Conservation (phyloP, 2,888 invertebrate species). For the Drosophila mimetica region DNA sequence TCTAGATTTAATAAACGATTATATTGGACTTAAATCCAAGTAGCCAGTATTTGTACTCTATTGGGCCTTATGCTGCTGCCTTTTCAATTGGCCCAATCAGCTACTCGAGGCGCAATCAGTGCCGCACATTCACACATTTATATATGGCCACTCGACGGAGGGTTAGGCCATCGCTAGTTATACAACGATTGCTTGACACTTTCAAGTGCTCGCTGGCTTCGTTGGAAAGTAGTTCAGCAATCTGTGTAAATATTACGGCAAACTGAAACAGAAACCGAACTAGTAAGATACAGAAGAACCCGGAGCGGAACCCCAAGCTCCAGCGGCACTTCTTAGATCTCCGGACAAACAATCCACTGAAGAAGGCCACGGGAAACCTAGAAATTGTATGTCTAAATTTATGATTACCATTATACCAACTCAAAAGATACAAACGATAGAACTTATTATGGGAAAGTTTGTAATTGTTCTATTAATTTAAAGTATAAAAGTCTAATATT, state of each 20-base stretch:
- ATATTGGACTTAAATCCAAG: constrained; percentile 67
- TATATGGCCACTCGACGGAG: constrained; percentile 55
- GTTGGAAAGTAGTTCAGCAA: constrained; percentile 69
- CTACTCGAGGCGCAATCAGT: constrained; percentile 65
- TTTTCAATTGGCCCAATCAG: constrained; percentile 47
- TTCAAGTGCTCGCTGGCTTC: constrained; percentile 57
- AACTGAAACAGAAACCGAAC: constrained; percentile 33
- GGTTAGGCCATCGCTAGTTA: constrained; percentile 51
- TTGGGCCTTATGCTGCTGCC: constrained; percentile 19
- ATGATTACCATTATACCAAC: neutral
- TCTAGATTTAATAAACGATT: constrained; percentile 77
- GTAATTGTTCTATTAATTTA: no score
- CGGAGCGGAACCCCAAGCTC: constrained; percentile 30
- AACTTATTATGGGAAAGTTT: neutral
- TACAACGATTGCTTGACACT: constrained; percentile 66
- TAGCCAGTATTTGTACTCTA: constrained; percentile 33
- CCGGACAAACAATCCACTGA: constrained; percentile 42
- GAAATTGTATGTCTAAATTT: neutral
- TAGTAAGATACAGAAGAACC: constrained; percentile 3
- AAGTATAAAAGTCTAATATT: no score
- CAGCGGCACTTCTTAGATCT: constrained; percentile 61
- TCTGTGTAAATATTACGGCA: constrained; percentile 59
- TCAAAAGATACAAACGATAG: neutral
- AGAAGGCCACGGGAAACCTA: constrained; percentile 20
- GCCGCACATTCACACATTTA: constrained; percentile 49